Evolutionary conservation across 2,888 invertebrate species (phyloP).

Genomic region (Agrochola macilenta): DNA sequence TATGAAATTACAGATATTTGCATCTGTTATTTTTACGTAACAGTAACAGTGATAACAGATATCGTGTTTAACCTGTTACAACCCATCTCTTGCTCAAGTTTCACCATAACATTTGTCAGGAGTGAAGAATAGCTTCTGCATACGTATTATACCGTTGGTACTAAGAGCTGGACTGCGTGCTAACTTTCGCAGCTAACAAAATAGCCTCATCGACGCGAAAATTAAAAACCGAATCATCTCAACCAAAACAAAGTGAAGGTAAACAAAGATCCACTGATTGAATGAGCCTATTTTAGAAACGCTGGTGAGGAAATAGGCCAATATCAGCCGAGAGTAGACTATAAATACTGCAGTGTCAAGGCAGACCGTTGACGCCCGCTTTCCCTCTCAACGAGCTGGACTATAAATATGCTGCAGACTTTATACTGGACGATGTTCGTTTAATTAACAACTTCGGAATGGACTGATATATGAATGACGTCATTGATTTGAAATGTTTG

Average conservation of each 20-base stretch:
- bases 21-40: no score
- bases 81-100: not conserved
- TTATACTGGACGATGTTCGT: slow-evolving; percentile 48
- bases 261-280: slow-evolving; percentile 61
- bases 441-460: slow-evolving; percentile 52
- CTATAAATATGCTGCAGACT: slow-evolving; percentile 74
- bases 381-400: slow-evolving; percentile 55
- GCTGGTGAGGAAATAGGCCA: slow-evolving; percentile 75
- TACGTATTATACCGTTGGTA: not conserved
- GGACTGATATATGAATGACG: slow-evolving; percentile 14
- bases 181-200: not conserved
- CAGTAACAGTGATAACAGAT: no score
- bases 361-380: slow-evolving; percentile 78
- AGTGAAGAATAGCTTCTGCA: not conserved
- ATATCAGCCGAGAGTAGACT: slow-evolving; percentile 78
- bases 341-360: slow-evolving; percentile 89
- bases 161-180: not conserved
- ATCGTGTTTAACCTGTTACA: no score
- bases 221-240: slow-evolving; percentile 10
- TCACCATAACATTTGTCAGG: no score
- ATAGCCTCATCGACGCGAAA: not conserved
- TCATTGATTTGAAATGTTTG: slow-evolving; percentile 3
- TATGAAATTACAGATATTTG: no score
- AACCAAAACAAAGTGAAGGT: slow-evolving; percentile 32
- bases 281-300: slow-evolving; percentile 66